Conservation (phyloP, 2,888 invertebrate genomes). For the Dynastes tityus region DNA sequence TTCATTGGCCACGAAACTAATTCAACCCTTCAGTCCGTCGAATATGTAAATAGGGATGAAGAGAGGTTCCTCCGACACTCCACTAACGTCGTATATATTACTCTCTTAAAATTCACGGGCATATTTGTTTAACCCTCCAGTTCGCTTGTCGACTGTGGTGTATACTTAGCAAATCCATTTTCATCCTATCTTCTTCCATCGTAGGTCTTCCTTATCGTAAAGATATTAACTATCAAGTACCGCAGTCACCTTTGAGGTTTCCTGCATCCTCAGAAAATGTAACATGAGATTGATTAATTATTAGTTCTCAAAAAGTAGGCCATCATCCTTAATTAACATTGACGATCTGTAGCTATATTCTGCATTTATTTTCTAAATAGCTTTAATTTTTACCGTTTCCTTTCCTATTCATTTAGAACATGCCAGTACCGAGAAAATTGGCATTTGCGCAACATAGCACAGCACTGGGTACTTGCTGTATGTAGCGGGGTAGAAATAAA, state of each 20-base stretch:
- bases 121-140: conserved; percentile 46
- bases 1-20: conserved; percentile 38
- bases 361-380: no score
- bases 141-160: conserved; percentile 35
- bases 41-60: conserved; percentile 41
- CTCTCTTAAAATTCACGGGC: conserved; percentile 39
- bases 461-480: no score
- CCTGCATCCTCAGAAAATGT: background rate
- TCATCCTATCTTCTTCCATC: background rate
- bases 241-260: conserved; percentile 3
- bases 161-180: conserved; percentile 37
- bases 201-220: conserved; percentile 6
- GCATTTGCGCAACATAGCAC: no score
- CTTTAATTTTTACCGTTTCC: no score
- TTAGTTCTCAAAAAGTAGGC: no score
- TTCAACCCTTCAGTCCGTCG: conserved; percentile 42
- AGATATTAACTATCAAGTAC: background rate
- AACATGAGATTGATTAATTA: background rate
- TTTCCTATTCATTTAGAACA: no score
- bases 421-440: no score
- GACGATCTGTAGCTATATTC: no score
- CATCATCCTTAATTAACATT: no score
- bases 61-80: conserved; percentile 36
- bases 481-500: no score
- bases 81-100: conserved; percentile 40